These are phyloP conservation scores for Chromis chromis DNA, from an alignment of 2,797 vertebrate genomes.

Conservation along the genomic window DNA sequence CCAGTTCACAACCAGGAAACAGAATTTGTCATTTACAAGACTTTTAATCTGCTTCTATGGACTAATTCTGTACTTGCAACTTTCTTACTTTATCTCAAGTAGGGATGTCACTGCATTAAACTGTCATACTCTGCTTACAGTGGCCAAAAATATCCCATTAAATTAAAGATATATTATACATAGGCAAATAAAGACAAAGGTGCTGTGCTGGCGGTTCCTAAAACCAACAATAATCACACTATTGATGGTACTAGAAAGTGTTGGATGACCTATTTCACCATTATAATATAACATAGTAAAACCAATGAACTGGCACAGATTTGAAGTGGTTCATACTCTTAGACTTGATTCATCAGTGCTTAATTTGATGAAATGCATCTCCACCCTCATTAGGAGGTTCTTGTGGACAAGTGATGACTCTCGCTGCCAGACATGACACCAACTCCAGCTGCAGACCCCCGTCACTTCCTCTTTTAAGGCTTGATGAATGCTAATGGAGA, in stretches of 20 bases:
- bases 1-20: slow-evolving; percentile 1
- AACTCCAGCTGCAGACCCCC: slow-evolving; percentile 44
- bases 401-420: slow-evolving; percentile 47
- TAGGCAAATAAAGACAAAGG: background rate
- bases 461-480: slow-evolving; percentile 59
- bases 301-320: background rate
- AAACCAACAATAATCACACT: background rate
- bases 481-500: slow-evolving; percentile 74
- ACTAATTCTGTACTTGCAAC: background rate
- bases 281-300: background rate
- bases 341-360: slow-evolving; percentile 51
- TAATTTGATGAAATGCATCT: slow-evolving; percentile 60
- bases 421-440: slow-evolving; percentile 52
- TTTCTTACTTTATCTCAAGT: background rate
- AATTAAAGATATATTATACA: background rate
- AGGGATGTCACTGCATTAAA: no score
- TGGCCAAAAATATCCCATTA: background rate
- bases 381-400: slow-evolving; percentile 55
- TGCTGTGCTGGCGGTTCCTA: background rate
- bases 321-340: slow-evolving; percentile 24
- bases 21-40: slow-evolving; percentile 12
- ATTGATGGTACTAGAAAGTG: background rate
- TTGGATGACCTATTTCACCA: background rate
- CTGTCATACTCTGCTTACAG: background rate
- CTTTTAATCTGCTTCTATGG: background rate